Evolutionary conservation across 2,888 invertebrate species (phyloP).

Genomic region (Plagiodera versicolora): DNA sequence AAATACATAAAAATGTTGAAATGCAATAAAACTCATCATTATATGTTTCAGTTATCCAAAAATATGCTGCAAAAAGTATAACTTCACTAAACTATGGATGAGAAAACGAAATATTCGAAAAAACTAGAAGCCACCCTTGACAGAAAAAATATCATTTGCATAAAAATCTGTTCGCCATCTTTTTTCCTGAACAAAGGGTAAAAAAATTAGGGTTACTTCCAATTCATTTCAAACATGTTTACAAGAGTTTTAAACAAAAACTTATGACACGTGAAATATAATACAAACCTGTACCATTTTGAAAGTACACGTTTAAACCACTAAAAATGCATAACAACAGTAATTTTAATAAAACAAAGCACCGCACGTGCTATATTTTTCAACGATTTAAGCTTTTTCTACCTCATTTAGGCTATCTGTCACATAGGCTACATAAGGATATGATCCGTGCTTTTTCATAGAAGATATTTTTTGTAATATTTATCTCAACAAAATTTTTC

Average conservation of each 20-base stretch:
- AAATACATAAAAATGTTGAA: constrained; percentile 5
- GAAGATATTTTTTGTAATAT: background rate
- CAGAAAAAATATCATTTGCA: constrained; percentile 38
- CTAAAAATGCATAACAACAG: constrained; percentile 46
- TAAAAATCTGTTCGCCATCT: constrained; percentile 52
- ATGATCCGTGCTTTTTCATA: no score
- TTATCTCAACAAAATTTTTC: background rate
- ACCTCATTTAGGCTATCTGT: no score
- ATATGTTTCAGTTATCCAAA: no score
- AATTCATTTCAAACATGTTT: constrained; percentile 28
- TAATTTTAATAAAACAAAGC: constrained; percentile 41
- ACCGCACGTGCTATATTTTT: constrained; percentile 50
- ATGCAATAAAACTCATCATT: no score
- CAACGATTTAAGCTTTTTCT: constrained; percentile 45
- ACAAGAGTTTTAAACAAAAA: constrained; percentile 10
- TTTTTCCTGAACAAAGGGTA: constrained; percentile 42
- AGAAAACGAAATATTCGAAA: no score
- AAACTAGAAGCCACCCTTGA: no score
- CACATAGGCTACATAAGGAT: no score
- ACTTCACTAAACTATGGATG: no score
- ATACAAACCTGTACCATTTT: constrained; percentile 48
- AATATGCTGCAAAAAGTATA: no score
- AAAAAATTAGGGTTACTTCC: constrained; percentile 46
- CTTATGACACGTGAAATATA: constrained; percentile 19
- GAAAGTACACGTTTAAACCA: constrained; percentile 28